These are phyloP conservation scores for Linnaemya vulpina DNA, from an alignment of 2,888 invertebrate species.

Conservation along the genomic window DNA sequence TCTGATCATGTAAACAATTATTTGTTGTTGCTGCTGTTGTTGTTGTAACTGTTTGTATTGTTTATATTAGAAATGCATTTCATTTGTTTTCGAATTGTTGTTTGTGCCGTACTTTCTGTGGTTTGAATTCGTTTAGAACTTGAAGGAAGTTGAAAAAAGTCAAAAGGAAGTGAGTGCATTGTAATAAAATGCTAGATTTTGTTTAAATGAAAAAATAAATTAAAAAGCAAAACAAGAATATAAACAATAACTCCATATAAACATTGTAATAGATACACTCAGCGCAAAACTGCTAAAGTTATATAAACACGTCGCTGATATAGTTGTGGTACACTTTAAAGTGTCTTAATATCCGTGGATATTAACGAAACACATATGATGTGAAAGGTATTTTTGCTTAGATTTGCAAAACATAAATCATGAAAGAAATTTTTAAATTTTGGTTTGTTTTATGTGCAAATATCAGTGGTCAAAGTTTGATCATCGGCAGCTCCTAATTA, in stretches of 20 bases:
- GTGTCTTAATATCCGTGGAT: too few relatives aligned
- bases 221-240: constrained; percentile 15
- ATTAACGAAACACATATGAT: too few relatives aligned
- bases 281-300: neutral
- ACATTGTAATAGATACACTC: constrained; percentile 1
- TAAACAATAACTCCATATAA: constrained; percentile 52
- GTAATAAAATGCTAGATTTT: constrained; percentile 29
- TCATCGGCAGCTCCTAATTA: too few relatives aligned
- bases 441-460: too few relatives aligned
- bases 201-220: constrained; percentile 9
- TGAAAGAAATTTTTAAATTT: too few relatives aligned
- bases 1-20: constrained; percentile 64
- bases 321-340: too few relatives aligned
- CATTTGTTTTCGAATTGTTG: constrained; percentile 7
- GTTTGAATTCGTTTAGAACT: constrained; percentile 36
- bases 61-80: constrained; percentile 64
- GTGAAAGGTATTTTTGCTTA: too few relatives aligned
- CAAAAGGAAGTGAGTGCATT: constrained; percentile 52
- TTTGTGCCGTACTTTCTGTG: constrained; percentile 24
- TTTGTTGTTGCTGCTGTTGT: neutral
- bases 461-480: too few relatives aligned
- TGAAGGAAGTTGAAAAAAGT: constrained; percentile 32
- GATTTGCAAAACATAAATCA: too few relatives aligned
- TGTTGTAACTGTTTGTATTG: constrained; percentile 14
- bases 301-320: too few relatives aligned